phyloP scores from a whole-genome alignment of 2,797 vertebrate species.

The Cyclopterus lumpus region DNA sequence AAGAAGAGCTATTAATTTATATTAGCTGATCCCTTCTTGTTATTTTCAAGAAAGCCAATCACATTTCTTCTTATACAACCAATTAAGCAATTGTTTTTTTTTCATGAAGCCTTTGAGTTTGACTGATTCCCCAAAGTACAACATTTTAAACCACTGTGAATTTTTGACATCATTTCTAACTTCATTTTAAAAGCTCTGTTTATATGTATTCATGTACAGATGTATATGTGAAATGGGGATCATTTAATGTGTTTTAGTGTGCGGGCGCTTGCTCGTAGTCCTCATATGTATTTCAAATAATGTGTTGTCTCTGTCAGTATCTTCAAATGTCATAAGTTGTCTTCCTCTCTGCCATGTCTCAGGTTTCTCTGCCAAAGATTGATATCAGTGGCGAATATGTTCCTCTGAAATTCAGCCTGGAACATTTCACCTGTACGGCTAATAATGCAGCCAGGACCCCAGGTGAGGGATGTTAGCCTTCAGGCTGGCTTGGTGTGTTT shows the following conservation, averaged over 20 bases:
- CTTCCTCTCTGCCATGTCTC: constrained; percentile 44
- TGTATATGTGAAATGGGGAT: background rate
- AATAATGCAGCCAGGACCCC: constrained; percentile 49
- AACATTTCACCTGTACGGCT: constrained; percentile 70
- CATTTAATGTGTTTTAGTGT: background rate
- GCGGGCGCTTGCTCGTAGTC: background rate
- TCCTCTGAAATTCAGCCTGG: constrained; percentile 87
- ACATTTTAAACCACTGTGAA: constrained; percentile 1
- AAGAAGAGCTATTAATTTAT: background rate
- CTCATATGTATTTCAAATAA: constrained; percentile 1
- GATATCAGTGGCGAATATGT: constrained; percentile 81
- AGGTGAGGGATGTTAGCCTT: constrained; percentile 41
- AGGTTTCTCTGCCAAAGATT: constrained; percentile 86
- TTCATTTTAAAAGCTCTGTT: background rate
- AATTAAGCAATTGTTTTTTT: background rate
- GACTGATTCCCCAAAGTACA: background rate
- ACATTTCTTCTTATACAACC: background rate
- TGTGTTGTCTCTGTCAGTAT: constrained; percentile 6
- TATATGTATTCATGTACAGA: background rate
- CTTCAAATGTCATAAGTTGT: constrained; percentile 12
- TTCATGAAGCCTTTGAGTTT: background rate
- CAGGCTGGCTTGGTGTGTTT: background rate
- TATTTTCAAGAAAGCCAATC: background rate
- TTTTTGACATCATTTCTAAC: background rate
- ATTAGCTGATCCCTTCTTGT: background rate